Evolutionary conservation across 2,888 invertebrate genomes (phyloP), one percentile per base, ranked within the genome.

Genomic region (Smittia aterrima): DNA sequence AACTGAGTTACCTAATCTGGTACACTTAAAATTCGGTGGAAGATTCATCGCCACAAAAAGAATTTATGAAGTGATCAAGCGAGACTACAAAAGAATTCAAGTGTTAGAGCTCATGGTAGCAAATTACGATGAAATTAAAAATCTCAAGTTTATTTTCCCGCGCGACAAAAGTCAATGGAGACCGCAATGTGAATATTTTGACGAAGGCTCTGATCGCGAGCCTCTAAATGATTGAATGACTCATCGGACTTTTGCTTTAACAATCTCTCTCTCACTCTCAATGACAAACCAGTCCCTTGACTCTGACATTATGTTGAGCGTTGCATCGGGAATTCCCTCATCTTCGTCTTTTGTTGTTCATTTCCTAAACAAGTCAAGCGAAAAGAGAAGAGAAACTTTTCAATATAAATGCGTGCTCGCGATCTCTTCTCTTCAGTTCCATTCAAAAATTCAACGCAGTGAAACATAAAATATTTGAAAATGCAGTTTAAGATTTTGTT

Each of bases 61-160:
- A 27, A 72, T 72, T 13, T 58, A 32, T 40, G 58, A 72, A 1
- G 40, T n/a, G 3, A 24, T 72, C n/a, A 72, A 25, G 4, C 22
- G 7, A n/a, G 38, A 72, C 24, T 72, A 72, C 32, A 72, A 58
- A 38, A 72, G 25, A 32, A 6, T 72, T 25, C 53, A 22, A 20
- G 53, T 20, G 11, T 24, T 72, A 4, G 38, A 72, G 4, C 27
- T 72, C 4, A 38, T 20, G 9, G 22, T 72, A 1, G 18, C 6
- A n/a, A 72, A 58, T 58, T 72, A 58, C 32, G 71, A 58, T n/a
- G 71, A 72, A 13, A 20, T 72, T 20, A 32, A 72, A 38, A 58
- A 58, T 2, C 40, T 72, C 2, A 72, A 72, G 25, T 58, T 72
- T 7, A 22, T 58, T 25, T 58, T 72, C 38, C 71, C 71, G 16